Evolutionary conservation across 2,888 invertebrate species (phyloP).

Genomic region (Nesidiocoris tenuis): DNA sequence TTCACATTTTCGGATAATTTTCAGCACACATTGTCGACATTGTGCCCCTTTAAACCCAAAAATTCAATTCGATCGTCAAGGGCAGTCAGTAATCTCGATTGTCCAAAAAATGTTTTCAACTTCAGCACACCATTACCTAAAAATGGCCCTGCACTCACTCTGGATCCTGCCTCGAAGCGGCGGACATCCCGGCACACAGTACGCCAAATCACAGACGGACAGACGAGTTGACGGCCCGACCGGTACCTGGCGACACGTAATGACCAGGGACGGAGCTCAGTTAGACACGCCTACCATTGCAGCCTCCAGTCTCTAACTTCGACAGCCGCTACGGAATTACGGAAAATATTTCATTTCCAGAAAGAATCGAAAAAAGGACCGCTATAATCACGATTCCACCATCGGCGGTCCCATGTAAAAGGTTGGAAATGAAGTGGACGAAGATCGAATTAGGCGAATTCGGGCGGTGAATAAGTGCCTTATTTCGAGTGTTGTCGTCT

Average conservation of each 20-base stretch:
- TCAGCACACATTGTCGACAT: too few species aligned
- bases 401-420: slow-evolving; percentile 11
- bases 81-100: too few species aligned
- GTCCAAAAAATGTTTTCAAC: too few species aligned
- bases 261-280: slow-evolving; percentile 7
- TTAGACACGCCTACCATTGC: slow-evolving; percentile 16
- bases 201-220: not conserved
- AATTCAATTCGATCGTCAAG: too few species aligned
- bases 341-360: slow-evolving; percentile 21
- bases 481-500: slow-evolving; percentile 33
- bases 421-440: slow-evolving; percentile 20
- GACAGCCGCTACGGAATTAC: slow-evolving; percentile 5
- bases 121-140: too few species aligned
- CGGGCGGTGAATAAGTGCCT: slow-evolving; percentile 4
- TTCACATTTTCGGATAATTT: too few species aligned
- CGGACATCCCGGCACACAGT: too few species aligned
- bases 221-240: not conserved
- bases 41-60: too few species aligned
- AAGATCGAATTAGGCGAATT: slow-evolving; percentile 6
- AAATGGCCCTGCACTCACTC: too few species aligned
- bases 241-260: not conserved
- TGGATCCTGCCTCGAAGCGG: too few species aligned
- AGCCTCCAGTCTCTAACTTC: not conserved
- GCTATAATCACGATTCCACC: slow-evolving; percentile 24
- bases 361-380: not conserved